Evolutionary conservation across 1,140 invertebrate species (phyloP).

Genomic region (Phymastichus coffea): DNA sequence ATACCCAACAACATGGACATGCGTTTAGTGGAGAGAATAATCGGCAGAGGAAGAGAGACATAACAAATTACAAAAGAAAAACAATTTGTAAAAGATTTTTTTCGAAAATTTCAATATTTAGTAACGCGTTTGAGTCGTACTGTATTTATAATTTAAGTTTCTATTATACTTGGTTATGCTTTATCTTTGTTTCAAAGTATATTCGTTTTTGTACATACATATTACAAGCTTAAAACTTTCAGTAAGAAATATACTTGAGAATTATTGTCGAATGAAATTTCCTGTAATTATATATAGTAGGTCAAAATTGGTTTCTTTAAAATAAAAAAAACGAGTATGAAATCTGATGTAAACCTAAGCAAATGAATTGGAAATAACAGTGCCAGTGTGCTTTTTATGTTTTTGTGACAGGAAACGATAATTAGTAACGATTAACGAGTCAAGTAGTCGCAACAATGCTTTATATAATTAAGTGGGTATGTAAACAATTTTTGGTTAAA

Average conservation of each 20-base stretch:
- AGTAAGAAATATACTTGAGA: background rate
- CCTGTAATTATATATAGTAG: no score
- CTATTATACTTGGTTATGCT: no score
- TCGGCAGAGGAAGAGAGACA: constrained; percentile 1
- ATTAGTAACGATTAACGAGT: constrained; percentile 7
- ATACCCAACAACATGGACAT: background rate
- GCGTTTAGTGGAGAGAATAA: constrained; percentile 15
- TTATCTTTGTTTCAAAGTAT: no score
- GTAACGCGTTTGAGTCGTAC: no score
- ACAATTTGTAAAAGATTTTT: background rate
- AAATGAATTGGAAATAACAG: background rate
- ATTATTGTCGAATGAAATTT: background rate
- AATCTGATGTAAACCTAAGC: constrained; percentile 38
- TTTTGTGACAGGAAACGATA: background rate
- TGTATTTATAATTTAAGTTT: no score
- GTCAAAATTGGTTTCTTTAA: no score
- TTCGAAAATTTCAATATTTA: no score
- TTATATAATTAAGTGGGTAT: background rate
- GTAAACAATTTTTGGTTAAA: background rate
- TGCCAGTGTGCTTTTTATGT: background rate
- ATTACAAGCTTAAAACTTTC: no score
- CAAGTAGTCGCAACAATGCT: constrained; percentile 27
- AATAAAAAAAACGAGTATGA: constrained; percentile 7
- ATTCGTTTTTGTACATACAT: no score
- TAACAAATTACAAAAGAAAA: background rate